A percentile compares a stretch with the other conserved stretches of the same genome.
phyloP scores from a whole-genome alignment of 2,888 invertebrate genomes.

The Erebia ligea region DNA sequence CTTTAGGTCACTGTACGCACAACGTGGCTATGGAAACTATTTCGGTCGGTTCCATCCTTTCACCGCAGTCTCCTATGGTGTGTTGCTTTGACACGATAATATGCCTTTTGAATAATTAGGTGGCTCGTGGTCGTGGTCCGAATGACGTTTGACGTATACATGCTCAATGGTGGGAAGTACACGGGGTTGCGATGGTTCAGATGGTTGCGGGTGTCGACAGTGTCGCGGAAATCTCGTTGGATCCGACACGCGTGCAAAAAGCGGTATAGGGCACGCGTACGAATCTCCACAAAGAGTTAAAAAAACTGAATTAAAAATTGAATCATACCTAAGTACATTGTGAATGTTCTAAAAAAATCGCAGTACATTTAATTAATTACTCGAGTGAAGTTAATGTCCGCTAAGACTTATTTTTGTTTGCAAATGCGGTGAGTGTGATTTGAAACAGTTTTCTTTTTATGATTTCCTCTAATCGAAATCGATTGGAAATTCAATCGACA shows the following conservation, averaged over 20 bases:
- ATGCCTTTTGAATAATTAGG: constrained; percentile 12
- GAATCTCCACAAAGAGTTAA: not conserved
- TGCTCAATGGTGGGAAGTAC: constrained; percentile 42
- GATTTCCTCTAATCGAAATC: constrained; percentile 24
- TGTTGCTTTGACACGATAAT: constrained; percentile 18
- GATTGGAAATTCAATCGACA: not conserved
- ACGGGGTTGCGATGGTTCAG: constrained; percentile 40
- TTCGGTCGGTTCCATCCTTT: constrained; percentile 25
- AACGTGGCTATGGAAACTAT: constrained; percentile 7
- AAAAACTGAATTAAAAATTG: not conserved
- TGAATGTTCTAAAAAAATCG: constrained; percentile 21
- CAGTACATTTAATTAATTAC: constrained; percentile 15
- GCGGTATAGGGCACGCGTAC: constrained; percentile 23
- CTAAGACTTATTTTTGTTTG: constrained; percentile 66
- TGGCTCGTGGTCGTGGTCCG: constrained; percentile 9
- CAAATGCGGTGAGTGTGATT: constrained; percentile 62
- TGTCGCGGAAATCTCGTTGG: constrained; percentile 43
- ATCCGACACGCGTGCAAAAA: constrained; percentile 38
- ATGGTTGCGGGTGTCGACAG: constrained; percentile 40
- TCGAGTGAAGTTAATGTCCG: constrained; percentile 38
- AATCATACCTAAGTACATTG: not conserved
- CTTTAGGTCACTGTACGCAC: constrained; percentile 18
- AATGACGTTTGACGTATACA: constrained; percentile 28
- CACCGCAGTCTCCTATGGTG: constrained; percentile 23
- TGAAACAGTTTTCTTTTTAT: constrained; percentile 43